These are phyloP conservation scores for Gallinago solitaria DNA, from an alignment of 2,797 vertebrate genomes.

Conservation along the genomic window DNA sequence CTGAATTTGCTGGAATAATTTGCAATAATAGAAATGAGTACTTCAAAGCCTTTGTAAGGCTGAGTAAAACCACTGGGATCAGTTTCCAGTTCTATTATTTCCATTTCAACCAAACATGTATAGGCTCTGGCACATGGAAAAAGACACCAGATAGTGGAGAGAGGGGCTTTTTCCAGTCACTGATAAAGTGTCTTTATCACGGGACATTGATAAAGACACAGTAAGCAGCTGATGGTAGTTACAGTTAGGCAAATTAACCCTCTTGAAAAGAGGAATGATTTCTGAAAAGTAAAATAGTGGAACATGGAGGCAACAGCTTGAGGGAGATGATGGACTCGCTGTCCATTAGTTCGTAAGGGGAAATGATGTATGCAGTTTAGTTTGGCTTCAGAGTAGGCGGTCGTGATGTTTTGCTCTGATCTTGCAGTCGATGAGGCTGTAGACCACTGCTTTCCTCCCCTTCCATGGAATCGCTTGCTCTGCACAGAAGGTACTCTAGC, in stretches of 20 bases:
- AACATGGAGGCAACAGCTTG: not conserved
- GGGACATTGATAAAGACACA: not conserved
- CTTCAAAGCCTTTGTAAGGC: not conserved
- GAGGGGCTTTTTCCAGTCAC: not conserved
- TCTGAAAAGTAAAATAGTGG: not conserved
- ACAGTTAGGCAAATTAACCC: not conserved
- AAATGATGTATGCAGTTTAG: not conserved
- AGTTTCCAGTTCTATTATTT: not conserved
- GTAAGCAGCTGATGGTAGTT: not conserved
- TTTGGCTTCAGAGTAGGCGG: not conserved
- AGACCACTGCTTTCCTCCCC: not conserved
- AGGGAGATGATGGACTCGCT: not conserved
- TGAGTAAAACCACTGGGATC: not conserved
- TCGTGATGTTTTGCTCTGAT: not conserved
- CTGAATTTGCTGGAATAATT: not conserved
- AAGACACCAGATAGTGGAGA: not conserved
- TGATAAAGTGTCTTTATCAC: not conserved
- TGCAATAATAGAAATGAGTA: not conserved
- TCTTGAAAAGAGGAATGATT: not conserved
- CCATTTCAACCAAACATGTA: not conserved
- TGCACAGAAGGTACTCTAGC: not conserved
- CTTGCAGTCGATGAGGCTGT: not conserved
- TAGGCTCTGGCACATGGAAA: not conserved
- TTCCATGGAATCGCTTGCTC: not conserved
- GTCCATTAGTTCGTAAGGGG: not conserved